Conservation (phyloP, 2,888 invertebrate species). For the Amiota communis region DNA sequence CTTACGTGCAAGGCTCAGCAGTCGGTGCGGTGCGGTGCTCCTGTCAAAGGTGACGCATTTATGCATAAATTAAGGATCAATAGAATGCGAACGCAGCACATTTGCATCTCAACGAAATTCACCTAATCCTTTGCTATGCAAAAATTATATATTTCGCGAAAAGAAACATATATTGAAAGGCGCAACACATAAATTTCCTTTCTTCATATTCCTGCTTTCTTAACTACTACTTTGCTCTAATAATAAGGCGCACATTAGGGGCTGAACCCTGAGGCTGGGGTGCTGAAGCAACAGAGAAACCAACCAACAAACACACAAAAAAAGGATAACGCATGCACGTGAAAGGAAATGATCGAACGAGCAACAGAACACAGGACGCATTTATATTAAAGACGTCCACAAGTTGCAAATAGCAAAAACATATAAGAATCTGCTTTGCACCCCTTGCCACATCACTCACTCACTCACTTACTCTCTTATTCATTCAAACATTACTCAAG, state of each 20-base stretch:
- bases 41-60: slow-evolving; percentile 66
- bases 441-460: slow-evolving; percentile 1
- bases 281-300: neutral
- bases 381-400: slow-evolving; percentile 53
- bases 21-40: slow-evolving; percentile 31
- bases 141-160: slow-evolving; percentile 18
- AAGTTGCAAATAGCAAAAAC: slow-evolving; percentile 53
- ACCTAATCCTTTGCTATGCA: slow-evolving; percentile 30
- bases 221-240: slow-evolving; percentile 42
- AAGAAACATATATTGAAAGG: slow-evolving; percentile 9
- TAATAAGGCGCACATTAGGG: slow-evolving; percentile 58
- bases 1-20: neutral
- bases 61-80: slow-evolving; percentile 74
- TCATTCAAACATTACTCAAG: neutral
- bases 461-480: neutral
- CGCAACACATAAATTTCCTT: neutral
- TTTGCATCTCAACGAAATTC: slow-evolving; percentile 55
- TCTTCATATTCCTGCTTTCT: neutral
- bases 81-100: slow-evolving; percentile 50
- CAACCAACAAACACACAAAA: slow-evolving; percentile 1
- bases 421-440: neutral
- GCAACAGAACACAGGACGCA: neutral
- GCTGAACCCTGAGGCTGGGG: slow-evolving; percentile 32
- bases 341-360: slow-evolving; percentile 19
- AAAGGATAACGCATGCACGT: slow-evolving; percentile 23